A percentile compares a stretch with the other conserved stretches of the same genome.
Conservation (phyloP, 2,888 invertebrate species). For the Andrena bicolor region DNA sequence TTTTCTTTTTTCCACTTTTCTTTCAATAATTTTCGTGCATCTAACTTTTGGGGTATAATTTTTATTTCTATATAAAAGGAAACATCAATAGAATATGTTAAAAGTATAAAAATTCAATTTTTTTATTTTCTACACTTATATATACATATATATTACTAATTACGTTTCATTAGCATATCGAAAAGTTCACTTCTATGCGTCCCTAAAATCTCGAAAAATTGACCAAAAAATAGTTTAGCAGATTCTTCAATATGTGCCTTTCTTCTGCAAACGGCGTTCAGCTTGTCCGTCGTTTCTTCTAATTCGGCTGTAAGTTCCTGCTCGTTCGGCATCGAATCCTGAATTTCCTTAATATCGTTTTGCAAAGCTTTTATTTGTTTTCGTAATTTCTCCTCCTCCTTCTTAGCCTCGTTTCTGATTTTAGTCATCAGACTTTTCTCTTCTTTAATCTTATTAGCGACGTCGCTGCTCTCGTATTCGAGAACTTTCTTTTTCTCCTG, state of each 20-base stretch:
- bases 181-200: conserved; percentile 68
- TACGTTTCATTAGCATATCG: conserved; percentile 34
- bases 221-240: conserved; percentile 72
- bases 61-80: too few species aligned
- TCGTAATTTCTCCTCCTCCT: conserved; percentile 70
- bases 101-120: too few species aligned
- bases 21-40: too few species aligned
- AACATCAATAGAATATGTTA: too few species aligned
- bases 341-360: conserved; percentile 64
- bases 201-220: conserved; percentile 71
- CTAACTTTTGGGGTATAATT: too few species aligned
- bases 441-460: conserved; percentile 67
- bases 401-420: conserved; percentile 62
- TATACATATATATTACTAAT: conserved; percentile 13
- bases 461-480: conserved; percentile 61
- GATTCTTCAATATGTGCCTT: conserved; percentile 68
- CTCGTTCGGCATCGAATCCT: conserved; percentile 61
- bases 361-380: conserved; percentile 73
- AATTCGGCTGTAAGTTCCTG: conserved; percentile 63
- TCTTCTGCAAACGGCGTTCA: conserved; percentile 71
- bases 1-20: too few species aligned
- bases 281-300: conserved; percentile 73
- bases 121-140: background rate
- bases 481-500: conserved; percentile 65
- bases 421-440: conserved; percentile 66